Conservation (phyloP, 2,113 vertebrate species). For the Barnardius zonarius region DNA sequence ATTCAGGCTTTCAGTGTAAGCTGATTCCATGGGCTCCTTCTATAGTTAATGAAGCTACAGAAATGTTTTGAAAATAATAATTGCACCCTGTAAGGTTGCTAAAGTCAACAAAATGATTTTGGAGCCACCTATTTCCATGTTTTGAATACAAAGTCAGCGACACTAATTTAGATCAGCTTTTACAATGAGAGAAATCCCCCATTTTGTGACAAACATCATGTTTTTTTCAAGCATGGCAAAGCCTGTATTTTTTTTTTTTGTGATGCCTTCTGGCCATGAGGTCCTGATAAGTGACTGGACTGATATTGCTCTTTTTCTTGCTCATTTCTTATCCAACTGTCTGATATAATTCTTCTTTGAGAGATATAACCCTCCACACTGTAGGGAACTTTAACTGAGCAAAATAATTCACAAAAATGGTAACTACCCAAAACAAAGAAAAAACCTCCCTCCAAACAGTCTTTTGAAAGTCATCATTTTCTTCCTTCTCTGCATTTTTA, state of each 20-base stretch:
- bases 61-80: background rate
- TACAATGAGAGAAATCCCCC: background rate
- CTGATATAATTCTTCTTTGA: background rate
- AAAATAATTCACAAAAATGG: background rate
- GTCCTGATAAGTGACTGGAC: background rate
- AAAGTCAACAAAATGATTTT: background rate
- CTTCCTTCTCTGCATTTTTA: background rate
- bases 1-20: background rate
- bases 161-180: background rate
- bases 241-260: background rate
- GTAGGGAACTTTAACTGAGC: background rate
- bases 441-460: background rate
- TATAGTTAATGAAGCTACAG: background rate
- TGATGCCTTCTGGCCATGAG: background rate
- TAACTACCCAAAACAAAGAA: background rate
- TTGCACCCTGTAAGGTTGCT: background rate
- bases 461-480: background rate
- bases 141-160: background rate
- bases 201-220: background rate
- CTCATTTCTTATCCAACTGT: background rate
- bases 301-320: background rate
- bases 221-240: background rate
- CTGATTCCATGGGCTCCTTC: background rate
- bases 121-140: background rate
- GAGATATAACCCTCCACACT: background rate